These are phyloP conservation scores for Zaprionus camerounensis DNA, from an alignment of 1,140 invertebrate genomes.

Conservation along the genomic window DNA sequence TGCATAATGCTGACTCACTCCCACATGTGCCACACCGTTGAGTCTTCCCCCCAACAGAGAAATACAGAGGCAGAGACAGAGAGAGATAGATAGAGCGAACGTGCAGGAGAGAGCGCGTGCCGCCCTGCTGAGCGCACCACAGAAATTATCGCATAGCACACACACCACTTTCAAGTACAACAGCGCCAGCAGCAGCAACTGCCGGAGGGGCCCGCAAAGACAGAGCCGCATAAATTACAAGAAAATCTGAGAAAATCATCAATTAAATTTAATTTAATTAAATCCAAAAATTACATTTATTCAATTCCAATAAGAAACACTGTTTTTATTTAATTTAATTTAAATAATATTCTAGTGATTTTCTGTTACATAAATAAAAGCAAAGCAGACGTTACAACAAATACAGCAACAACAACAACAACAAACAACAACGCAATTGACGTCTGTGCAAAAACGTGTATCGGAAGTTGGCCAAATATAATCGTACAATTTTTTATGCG, in stretches of 20 bases:
- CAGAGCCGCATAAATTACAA: conserved; percentile 56
- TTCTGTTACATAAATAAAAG: conserved; percentile 64
- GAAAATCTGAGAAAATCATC: conserved; percentile 55
- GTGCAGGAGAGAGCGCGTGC: background rate
- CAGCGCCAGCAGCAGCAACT: conserved; percentile 45
- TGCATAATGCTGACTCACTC: conserved; percentile 61
- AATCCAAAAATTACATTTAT: conserved; percentile 37
- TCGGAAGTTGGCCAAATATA: conserved; percentile 44
- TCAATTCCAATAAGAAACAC: conserved; percentile 37
- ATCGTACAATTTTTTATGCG: conserved; percentile 46
- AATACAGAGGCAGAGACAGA: conserved; percentile 27
- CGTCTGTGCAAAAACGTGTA: conserved; percentile 42
- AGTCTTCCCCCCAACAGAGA: conserved; percentile 19
- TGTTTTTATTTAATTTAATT: conserved; percentile 70
- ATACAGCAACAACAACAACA: conserved; percentile 21
- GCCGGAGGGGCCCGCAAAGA: conserved; percentile 62
- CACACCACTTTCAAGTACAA: conserved; percentile 76
- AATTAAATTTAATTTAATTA: conserved; percentile 41
- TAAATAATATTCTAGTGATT: conserved; percentile 74
- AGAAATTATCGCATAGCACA: conserved; percentile 53
- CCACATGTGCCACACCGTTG: conserved; percentile 48
- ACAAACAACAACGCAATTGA: conserved; percentile 38
- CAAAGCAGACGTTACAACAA: conserved; percentile 35
- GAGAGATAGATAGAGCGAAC: conserved; percentile 16
- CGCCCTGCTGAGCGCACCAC: conserved; percentile 42